Evolutionary conservation across 1,140 invertebrate species (phyloP).

Genomic region (Drosophila pallidifrons): DNA sequence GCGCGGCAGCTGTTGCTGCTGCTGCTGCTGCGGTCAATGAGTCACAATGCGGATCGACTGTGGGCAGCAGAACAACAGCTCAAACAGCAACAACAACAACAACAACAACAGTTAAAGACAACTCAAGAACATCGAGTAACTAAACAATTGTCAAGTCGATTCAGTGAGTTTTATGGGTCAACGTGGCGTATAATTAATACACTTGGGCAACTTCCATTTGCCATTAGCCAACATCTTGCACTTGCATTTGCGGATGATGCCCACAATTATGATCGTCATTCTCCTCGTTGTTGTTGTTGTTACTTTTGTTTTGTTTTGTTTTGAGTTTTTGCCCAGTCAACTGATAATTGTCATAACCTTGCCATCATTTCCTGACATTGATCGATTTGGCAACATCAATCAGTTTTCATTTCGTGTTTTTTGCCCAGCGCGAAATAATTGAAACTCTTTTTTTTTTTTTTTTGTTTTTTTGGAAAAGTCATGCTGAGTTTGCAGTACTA

Average conservation of each 20-base stretch:
- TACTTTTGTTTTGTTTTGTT: constrained; percentile 14
- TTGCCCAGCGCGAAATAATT: constrained; percentile 48
- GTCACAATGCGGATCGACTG: constrained; percentile 54
- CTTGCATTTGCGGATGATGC: constrained; percentile 54
- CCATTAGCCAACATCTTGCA: constrained; percentile 58
- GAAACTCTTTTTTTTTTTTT: constrained; percentile 48
- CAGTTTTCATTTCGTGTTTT: constrained; percentile 30
- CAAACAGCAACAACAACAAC: not conserved
- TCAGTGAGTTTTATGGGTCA: constrained; percentile 70
- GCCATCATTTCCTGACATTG: constrained; percentile 83
- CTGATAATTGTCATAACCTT: constrained; percentile 78
- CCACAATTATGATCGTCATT: constrained; percentile 51
- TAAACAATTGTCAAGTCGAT: constrained; percentile 63
- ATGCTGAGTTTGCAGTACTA: constrained; percentile 59
- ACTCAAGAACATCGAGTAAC: constrained; percentile 17
- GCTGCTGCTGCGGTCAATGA: constrained; percentile 60
- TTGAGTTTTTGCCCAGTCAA: constrained; percentile 20
- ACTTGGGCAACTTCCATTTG: constrained; percentile 79
- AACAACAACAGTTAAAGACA: constrained; percentile 10
- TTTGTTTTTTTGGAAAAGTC: constrained; percentile 58
- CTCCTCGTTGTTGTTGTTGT: constrained; percentile 13
- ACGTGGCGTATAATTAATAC: constrained; percentile 81
- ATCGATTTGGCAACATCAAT: constrained; percentile 73
- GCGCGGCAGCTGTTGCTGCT: constrained; percentile 30
- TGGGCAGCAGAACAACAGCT: constrained; percentile 27